These are phyloP conservation scores for Saturnia japonica DNA, from an alignment of 2,888 invertebrate species.

Conservation along the genomic window DNA sequence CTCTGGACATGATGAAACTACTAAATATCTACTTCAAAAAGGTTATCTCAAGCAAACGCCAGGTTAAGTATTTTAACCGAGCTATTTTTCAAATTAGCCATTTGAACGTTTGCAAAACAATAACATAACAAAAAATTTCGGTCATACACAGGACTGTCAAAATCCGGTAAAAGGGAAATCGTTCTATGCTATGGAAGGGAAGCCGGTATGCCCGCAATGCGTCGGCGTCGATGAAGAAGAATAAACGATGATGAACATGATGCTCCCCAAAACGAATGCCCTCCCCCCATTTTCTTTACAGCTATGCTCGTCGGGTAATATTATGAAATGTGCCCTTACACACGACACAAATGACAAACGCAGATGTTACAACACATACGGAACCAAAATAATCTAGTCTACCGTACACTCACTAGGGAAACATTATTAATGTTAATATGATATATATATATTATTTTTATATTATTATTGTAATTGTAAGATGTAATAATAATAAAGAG, in stretches of 20 bases:
- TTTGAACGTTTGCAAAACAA: slow-evolving; percentile 29
- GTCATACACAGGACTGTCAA: slow-evolving; percentile 94
- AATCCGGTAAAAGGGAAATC: slow-evolving; percentile 95
- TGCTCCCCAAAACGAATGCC: slow-evolving; percentile 64
- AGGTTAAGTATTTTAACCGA: slow-evolving; percentile 64
- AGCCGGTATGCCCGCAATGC: slow-evolving; percentile 97
- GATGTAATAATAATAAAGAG: slow-evolving; percentile 80
- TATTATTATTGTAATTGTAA: slow-evolving; percentile 73
- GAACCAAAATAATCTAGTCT: slow-evolving; percentile 47
- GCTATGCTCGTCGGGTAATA: slow-evolving; percentile 68
- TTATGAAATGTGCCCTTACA: slow-evolving; percentile 49
- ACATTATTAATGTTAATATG: slow-evolving; percentile 60
- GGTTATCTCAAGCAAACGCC: slow-evolving; percentile 44
- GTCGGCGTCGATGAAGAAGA: slow-evolving; percentile 95
- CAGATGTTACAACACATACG: slow-evolving; percentile 49
- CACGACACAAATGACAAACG: slow-evolving; percentile 51
- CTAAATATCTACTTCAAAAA: slow-evolving; percentile 15
- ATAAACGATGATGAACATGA: slow-evolving; percentile 62
- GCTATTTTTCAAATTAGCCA: slow-evolving; percentile 32
- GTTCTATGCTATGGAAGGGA: slow-evolving; percentile 98
- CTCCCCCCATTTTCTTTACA: slow-evolving; percentile 74
- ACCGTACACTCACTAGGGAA: slow-evolving; percentile 60
- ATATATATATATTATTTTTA: slow-evolving; percentile 78
- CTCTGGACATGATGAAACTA: neutral
- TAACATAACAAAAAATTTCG: slow-evolving; percentile 41